These are phyloP conservation scores for Hephaestus fuliginosus DNA, from an alignment of 2,797 vertebrate genomes.

Conservation along the genomic window DNA sequence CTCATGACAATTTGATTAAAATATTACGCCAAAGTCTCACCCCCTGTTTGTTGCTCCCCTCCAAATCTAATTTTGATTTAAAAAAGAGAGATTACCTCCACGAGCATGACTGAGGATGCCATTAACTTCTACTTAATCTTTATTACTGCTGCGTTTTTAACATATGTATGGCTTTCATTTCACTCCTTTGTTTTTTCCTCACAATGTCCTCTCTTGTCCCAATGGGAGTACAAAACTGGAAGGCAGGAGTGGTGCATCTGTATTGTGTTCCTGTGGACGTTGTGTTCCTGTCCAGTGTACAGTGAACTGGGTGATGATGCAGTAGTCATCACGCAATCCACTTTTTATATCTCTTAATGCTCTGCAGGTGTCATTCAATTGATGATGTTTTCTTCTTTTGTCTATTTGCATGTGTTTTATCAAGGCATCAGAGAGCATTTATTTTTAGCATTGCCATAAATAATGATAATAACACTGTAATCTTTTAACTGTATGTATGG, in stretches of 20 bases:
- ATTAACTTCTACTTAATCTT: conserved; percentile 99
- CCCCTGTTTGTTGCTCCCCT: conserved; percentile 98
- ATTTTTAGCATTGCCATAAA: no score
- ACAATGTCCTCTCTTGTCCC: conserved; percentile 2
- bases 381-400: no score
- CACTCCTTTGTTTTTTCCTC: conserved; percentile 81
- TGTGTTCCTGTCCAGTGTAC: no score
- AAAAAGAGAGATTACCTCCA: conserved; percentile 98
- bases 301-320: no score
- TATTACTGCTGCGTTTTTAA: conserved; percentile 96
- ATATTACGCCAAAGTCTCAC: conserved; percentile 99
- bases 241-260: conserved; percentile 7
- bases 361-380: no score
- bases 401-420: no score
- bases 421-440: no score
- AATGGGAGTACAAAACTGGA: conserved; percentile 18
- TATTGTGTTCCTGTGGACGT: neutral
- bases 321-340: no score
- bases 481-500: no score
- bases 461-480: no score
- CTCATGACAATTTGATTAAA: conserved; percentile 99
- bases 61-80: conserved; percentile 99
- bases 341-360: no score
- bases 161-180: conserved; percentile 94
- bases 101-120: conserved; percentile 96